Evolutionary conservation across 2,888 invertebrate species (phyloP).

Genomic region (Acanthosepion lycidas): DNA sequence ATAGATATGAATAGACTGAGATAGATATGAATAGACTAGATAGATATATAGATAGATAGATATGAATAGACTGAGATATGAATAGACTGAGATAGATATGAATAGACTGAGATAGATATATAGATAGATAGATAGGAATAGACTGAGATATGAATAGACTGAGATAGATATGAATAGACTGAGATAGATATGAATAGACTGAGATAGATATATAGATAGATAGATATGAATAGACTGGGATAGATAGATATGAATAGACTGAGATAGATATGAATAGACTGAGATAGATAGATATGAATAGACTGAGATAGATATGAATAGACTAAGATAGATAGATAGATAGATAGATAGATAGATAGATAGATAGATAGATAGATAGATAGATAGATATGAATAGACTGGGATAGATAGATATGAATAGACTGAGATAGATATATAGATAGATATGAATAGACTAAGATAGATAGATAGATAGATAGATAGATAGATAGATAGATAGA

Average conservation of each 20-base stretch:
- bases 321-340: background rate
- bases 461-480: background rate
- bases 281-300: background rate
- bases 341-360: background rate
- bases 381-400: background rate
- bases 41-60: background rate
- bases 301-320: rapidly evolving
- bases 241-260: background rate
- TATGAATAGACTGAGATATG: background rate
- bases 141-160: background rate
- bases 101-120: background rate
- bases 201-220: background rate
- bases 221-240: background rate
- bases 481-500: too few species aligned
- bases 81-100: background rate
- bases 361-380: background rate
- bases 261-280: too few species aligned
- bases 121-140: background rate
- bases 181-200: too few species aligned
- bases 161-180: background rate
- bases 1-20: too few species aligned
- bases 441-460: background rate
- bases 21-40: background rate
- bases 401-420: background rate
- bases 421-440: background rate